Base-by-base conservation (phyloP, 2,888 invertebrate genomes). In the Meteorus colon region DNA sequence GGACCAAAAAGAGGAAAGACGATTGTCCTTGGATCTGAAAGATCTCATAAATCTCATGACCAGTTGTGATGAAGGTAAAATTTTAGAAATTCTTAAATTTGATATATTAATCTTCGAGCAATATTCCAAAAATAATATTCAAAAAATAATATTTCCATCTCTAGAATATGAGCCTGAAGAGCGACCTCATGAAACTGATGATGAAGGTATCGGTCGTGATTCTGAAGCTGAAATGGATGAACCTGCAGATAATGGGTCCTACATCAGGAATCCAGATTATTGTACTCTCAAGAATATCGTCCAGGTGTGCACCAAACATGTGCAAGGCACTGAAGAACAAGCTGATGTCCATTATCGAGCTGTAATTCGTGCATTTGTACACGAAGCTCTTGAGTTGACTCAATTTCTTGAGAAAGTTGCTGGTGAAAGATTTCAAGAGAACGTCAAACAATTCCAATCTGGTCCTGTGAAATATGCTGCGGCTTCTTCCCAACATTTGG, bases 201-300 rank as follows among this genome's bases (percentile, higher is more conserved):
- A 97, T 89, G 97, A 97, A 90, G 97, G 96, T 79, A 97, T 97
- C 86, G 97, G 97, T 90, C 92, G 96, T 82, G 97, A 97, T 90
- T 95, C 96, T 2, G 95, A 95, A 84, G 92, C 92, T 82, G 93
- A 88, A 76, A 81, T 83, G 27, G 86, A 88, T 34, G 89, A 84
- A 72, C 77, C 82, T 76, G 75, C 76, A 67, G 79, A 80, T 60
- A 83, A 81, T 80, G 78, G 74, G 74, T 80, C 76, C 79, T 74
- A 81, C 86, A 67, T 76, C 19, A 77, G 71, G 29, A 74, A 73
- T 72, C 67, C 75, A n/a, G 70, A 76, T 48, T 75, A 76, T 81
- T 91, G 82, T 70, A 82, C 91, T 82, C 91, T 94, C 69, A 90
- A 91, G 78, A 92, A 92, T 82, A 92, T 94, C 71, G 86, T 93